A percentile compares a stretch with the other conserved stretches of the same genome.
Evolutionary conservation across 2,888 invertebrate genomes (phyloP).

Genomic region (Agrotis exclamationis): DNA sequence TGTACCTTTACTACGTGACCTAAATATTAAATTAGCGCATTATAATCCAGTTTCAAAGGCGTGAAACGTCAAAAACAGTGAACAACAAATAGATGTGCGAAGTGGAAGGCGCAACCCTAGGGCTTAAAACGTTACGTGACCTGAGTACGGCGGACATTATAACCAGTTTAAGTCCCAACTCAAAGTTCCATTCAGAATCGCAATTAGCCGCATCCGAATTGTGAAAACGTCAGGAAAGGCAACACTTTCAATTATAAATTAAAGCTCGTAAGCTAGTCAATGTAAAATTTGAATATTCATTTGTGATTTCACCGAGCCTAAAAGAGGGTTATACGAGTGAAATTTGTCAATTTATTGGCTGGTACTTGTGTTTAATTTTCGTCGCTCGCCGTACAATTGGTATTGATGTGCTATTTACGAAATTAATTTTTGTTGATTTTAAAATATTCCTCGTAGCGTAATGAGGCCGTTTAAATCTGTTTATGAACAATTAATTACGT

Average conservation of each 20-base stretch:
- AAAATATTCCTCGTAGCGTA: slow-evolving; percentile 19
- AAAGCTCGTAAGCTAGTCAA: slow-evolving; percentile 69
- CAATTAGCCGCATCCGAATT: slow-evolving; percentile 79
- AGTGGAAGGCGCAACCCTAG: slow-evolving; percentile 76
- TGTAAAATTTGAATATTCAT: slow-evolving; percentile 71
- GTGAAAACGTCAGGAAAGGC: slow-evolving; percentile 76
- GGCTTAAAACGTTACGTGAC: slow-evolving; percentile 82
- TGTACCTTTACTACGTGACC: slow-evolving; percentile 52
- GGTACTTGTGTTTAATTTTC: slow-evolving; percentile 55
- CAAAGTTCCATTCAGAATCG: slow-evolving; percentile 83
- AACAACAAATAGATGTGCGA: slow-evolving; percentile 81
- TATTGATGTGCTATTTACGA: slow-evolving; percentile 34
- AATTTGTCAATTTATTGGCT: slow-evolving; percentile 62
- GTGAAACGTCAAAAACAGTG: slow-evolving; percentile 79
- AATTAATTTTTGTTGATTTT: slow-evolving; percentile 44
- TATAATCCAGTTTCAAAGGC: slow-evolving; percentile 73
- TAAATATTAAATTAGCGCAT: slow-evolving; percentile 58
- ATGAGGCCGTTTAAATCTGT: slow-evolving; percentile 12
- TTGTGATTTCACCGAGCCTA: slow-evolving; percentile 66
- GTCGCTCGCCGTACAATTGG: slow-evolving; percentile 38
- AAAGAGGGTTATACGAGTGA: slow-evolving; percentile 62
- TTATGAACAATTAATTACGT: background rate
- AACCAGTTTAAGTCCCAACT: slow-evolving; percentile 82
- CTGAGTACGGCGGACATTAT: slow-evolving; percentile 79
- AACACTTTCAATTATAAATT: slow-evolving; percentile 73